These are phyloP conservation scores for Pseudorhiza aurosa DNA, from an alignment of 30 jellyfish, hydroid and myxozoan genomes.

Conservation along the genomic window DNA sequence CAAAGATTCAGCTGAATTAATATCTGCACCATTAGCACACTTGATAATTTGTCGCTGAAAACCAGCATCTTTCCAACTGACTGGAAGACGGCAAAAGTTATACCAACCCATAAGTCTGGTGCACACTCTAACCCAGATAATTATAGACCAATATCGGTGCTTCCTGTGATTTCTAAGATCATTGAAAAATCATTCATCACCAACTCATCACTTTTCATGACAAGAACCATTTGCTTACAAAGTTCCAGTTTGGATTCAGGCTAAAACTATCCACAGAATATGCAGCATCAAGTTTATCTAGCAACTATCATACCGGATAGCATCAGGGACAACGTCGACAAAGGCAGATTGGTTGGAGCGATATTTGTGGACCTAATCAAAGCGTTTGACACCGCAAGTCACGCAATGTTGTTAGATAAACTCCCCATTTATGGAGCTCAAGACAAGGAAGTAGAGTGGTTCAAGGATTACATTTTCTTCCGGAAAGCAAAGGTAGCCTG, in stretches of 20 bases:
- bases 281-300: no score
- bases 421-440: slow-evolving; percentile 39
- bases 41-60: no score
- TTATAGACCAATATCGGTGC: no score
- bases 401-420: slow-evolving; percentile 38
- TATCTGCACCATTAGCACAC: background rate
- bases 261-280: background rate
- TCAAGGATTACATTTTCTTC: slow-evolving; percentile 24
- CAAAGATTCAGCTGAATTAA: background rate
- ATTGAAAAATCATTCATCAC: background rate
- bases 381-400: background rate
- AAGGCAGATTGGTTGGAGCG: slow-evolving; percentile 40
- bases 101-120: no score
- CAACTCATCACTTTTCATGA: background rate
- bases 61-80: no score
- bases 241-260: background rate
- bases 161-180: no score
- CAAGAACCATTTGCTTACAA: background rate
- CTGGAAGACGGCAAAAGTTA: no score
- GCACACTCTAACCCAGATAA: no score
- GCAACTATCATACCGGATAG: slow-evolving; percentile 33
- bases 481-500: background rate
- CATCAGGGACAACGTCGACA: slow-evolving; percentile 17
- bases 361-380: no score
- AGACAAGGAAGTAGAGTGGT: slow-evolving; percentile 37